phyloP scores from a whole-genome alignment of 2,113 vertebrate genomes.

The Ascaphus truei region DNA sequence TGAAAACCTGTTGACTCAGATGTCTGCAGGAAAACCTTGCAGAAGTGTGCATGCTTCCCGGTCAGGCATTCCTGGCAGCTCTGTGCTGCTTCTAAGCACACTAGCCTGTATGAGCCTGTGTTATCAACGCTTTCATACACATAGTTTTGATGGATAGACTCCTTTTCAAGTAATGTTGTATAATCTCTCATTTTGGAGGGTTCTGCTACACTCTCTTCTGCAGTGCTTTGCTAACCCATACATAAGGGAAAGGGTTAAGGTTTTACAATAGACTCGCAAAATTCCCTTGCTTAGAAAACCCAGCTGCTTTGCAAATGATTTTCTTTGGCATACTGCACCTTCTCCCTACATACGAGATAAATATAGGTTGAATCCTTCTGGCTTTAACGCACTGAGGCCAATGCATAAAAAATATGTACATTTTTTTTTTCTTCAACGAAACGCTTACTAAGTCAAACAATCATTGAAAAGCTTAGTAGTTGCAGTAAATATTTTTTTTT shows the following conservation, averaged over 20 bases:
- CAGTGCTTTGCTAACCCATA: background rate
- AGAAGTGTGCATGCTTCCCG: constrained; percentile 51
- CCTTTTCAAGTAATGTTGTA: too few relatives aligned
- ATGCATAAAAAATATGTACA: background rate
- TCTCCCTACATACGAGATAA: constrained; percentile 25
- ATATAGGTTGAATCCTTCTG: constrained; percentile 9
- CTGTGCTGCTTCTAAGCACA: constrained; percentile 35
- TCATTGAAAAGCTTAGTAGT: too few relatives aligned
- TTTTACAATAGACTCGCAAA: background rate
- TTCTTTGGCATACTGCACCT: background rate
- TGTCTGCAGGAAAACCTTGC: constrained; percentile 63
- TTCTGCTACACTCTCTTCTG: too few relatives aligned
- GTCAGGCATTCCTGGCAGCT: constrained; percentile 48
- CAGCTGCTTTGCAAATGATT: constrained; percentile 10
- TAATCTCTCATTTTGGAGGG: too few relatives aligned
- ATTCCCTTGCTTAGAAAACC: background rate
- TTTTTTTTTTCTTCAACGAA: too few relatives aligned
- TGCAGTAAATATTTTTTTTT: too few relatives aligned
- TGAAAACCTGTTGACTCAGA: constrained; percentile 80
- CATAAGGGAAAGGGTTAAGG: background rate
- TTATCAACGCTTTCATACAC: constrained; percentile 17
- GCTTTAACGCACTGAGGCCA: background rate
- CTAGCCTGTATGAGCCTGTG: constrained; percentile 38
- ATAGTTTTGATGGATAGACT: background rate
- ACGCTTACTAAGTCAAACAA: too few relatives aligned